Evolutionary conservation across 2,888 invertebrate genomes (phyloP), one percentile per base, ranked within the genome.

Genomic region (Merodon equestris): DNA sequence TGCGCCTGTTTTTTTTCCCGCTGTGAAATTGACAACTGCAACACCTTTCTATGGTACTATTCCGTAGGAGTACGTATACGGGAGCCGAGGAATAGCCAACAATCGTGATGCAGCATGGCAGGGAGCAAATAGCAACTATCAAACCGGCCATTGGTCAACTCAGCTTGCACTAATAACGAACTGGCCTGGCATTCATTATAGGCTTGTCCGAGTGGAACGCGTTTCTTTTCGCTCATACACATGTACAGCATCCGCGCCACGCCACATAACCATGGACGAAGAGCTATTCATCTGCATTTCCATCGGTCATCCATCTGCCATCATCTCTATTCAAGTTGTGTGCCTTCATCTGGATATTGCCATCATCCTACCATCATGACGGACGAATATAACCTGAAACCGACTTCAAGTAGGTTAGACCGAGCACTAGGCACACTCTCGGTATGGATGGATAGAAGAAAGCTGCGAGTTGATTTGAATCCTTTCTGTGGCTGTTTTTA

Each of bases 21-120:
- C 79, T 53, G 79, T 74, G 79, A 79, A 79, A 79, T 79, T 79
- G 79, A 79, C 79, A 79, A 79, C 74, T 74, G 74, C 79, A 79
- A 79, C 79, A 79, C 79, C 74, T 79, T 70, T 74, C 74, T 44
- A 53, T 72, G 34, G 72, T 38, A 50, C 38, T 57, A 44, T 27
- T 7, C 27, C 27, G 27, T 4, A 27, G 27, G 27, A 27, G 27
- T 27, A 27, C 7, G 27, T 27, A 27, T 27, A 45, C 15, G 38
- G 3, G 40, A 36, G 15, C 12, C 42, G 45, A 40, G 18, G 45
- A 38, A 47, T 14, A 27, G 47, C 14, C 36, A 57, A n/a, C n/a
- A n/a, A n/a, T n/a, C n/a, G n/a, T n/a, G n/a, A n/a, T n/a, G n/a
- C 44, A 47, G 53, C 34, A 44, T 18, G 51, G 12, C 53, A 27